Conservation (phyloP, 2,888 invertebrate genomes). For the Heterodera filipjevi region DNA sequence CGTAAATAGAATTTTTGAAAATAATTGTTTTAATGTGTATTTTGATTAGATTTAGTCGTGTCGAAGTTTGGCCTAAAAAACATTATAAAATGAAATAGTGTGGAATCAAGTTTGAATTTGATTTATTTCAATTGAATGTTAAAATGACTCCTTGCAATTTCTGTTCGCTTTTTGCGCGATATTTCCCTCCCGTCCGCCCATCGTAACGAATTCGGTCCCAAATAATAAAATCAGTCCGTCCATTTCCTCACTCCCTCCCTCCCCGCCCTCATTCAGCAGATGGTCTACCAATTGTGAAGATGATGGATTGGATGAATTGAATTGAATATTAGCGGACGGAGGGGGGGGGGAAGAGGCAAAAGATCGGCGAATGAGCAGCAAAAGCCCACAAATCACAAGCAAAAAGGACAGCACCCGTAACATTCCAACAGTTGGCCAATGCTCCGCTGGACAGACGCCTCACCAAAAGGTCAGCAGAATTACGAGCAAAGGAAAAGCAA, state of each 20-base stretch:
- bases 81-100: no score
- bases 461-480: neutral
- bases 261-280: neutral
- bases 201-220: neutral
- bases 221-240: neutral
- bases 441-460: no score
- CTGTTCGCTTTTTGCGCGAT: neutral
- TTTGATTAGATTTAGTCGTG: no score
- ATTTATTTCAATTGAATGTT: neutral
- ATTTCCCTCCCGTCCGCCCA: neutral
- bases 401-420: neutral
- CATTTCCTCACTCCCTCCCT: no score
- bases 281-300: neutral
- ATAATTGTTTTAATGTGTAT: no score
- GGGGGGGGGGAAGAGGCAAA: neutral
- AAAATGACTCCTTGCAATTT: neutral
- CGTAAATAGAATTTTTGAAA: no score
- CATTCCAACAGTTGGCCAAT: slow-evolving; percentile 3
- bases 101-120: neutral
- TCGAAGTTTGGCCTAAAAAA: no score
- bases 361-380: neutral
- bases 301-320: slow-evolving; percentile 3
- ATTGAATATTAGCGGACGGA: neutral
- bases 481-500: neutral
- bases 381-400: neutral